These are phyloP conservation scores for Amblyjoppa fuscipennis DNA, from an alignment of 2,888 invertebrate genomes.

Conservation along the genomic window DNA sequence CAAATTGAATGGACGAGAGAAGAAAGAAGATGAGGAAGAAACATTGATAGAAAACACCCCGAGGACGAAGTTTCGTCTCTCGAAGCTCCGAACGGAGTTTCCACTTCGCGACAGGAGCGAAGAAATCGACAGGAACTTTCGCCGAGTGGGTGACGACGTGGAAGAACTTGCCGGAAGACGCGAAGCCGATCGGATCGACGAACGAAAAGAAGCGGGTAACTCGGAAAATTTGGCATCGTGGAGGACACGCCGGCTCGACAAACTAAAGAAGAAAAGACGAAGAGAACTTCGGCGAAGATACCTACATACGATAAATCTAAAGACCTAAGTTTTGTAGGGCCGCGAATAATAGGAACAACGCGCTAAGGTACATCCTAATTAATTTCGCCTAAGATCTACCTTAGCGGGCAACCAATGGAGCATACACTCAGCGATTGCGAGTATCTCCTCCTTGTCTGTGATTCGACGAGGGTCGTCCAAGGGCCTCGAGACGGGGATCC, in stretches of 20 bases:
- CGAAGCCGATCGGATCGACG: conserved; percentile 40
- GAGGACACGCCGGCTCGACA: conserved; percentile 36
- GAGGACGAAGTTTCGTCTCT: conserved; percentile 48
- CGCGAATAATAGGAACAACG: conserved; percentile 58
- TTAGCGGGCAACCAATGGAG: conserved; percentile 44
- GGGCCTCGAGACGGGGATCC: conserved; percentile 68
- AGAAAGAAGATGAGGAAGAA: conserved; percentile 50
- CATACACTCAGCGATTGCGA: conserved; percentile 50
- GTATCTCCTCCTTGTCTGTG: conserved; percentile 67
- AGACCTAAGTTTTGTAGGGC: conserved; percentile 54
- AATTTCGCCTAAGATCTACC: conserved; percentile 74
- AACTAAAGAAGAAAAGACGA: background rate
- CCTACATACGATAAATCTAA: conserved; percentile 52
- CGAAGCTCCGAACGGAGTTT: conserved; percentile 1
- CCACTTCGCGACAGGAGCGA: background rate
- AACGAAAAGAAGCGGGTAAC: conserved; percentile 12
- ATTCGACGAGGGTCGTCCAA: conserved; percentile 65
- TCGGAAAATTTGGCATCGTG: conserved; percentile 50
- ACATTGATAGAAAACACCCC: conserved; percentile 41
- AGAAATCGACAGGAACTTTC: conserved; percentile 10
- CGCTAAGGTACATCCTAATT: conserved; percentile 73
- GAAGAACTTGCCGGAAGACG: conserved; percentile 26
- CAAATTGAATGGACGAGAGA: conserved; percentile 70
- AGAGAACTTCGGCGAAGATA: conserved; percentile 37
- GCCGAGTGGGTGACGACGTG: conserved; percentile 5